Evolutionary conservation across 2,888 invertebrate genomes (phyloP).

Genomic region (Hydropsyche betteni): DNA sequence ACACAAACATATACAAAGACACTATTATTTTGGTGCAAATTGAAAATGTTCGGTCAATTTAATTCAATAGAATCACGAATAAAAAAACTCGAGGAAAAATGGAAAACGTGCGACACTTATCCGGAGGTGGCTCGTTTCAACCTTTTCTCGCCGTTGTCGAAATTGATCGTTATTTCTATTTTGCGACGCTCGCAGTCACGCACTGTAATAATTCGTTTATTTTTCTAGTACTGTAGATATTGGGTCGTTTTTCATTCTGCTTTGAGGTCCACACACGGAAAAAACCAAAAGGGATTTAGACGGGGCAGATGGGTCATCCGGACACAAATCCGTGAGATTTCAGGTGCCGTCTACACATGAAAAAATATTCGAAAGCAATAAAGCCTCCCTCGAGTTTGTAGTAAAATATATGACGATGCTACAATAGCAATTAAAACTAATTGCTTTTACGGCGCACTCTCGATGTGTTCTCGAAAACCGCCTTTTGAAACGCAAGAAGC

Average conservation of each 20-base stretch:
- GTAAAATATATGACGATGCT: neutral
- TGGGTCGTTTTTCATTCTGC: conserved; percentile 27
- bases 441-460: conserved; percentile 5
- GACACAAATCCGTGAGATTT: conserved; percentile 7
- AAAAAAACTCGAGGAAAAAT: conserved; percentile 7
- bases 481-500: neutral
- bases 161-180: conserved; percentile 31
- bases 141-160: conserved; percentile 9
- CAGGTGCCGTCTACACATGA: too few relatives aligned
- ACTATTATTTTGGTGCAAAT: neutral
- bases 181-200: conserved; percentile 27
- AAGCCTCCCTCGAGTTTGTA: neutral
- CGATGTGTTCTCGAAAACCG: conserved; percentile 11
- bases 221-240: conserved; percentile 28
- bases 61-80: conserved; percentile 3
- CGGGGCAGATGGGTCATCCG: conserved; percentile 5
- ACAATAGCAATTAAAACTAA: conserved; percentile 7
- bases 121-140: conserved; percentile 12
- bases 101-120: conserved; percentile 26
- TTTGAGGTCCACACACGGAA: neutral
- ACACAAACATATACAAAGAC: conserved; percentile 5
- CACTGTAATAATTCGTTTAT: conserved; percentile 32
- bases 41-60: conserved; percentile 28
- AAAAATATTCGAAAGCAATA: neutral
- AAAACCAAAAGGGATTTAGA: neutral